A percentile compares a stretch with the other conserved stretches of the same genome.
Conservation (phyloP, 2,113 vertebrate species). For the Campylomormyrus numenius region DNA sequence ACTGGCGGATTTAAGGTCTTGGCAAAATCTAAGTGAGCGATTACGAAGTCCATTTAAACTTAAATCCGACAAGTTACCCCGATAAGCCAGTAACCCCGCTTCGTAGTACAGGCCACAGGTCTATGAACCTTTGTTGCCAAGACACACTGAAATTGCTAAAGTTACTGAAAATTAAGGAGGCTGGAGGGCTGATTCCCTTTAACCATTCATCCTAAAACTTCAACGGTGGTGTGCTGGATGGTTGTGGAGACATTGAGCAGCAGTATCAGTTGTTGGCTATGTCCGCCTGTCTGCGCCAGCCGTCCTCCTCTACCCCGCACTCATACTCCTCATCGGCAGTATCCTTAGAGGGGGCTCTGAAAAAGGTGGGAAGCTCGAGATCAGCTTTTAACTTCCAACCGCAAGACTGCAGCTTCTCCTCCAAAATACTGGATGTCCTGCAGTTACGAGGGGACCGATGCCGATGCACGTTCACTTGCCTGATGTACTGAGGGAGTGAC, state of each 20-base stretch:
- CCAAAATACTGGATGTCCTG: neutral
- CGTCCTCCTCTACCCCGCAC: slow-evolving; percentile 89
- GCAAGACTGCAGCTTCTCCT: neutral
- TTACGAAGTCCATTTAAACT: too few relatives aligned
- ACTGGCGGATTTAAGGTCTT: too few relatives aligned
- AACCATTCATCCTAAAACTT: neutral
- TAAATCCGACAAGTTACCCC: too few relatives aligned
- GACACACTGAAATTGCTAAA: neutral
- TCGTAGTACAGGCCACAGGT: neutral
- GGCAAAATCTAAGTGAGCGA: too few relatives aligned
- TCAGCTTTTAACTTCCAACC: neutral
- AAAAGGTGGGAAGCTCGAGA: slow-evolving; percentile 39
- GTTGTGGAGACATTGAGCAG: neutral
- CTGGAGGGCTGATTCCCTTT: neutral
- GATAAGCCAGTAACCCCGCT: too few relatives aligned
- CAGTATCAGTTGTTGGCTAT: slow-evolving; percentile 81
- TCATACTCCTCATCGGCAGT: slow-evolving; percentile 85
- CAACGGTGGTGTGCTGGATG: neutral
- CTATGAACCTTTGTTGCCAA: slow-evolving; percentile 28
- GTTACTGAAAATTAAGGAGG: neutral
- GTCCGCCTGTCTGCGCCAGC: slow-evolving; percentile 89
- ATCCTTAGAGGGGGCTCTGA: slow-evolving; percentile 80
- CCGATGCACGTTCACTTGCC: slow-evolving; percentile 56
- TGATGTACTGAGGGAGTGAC: slow-evolving; percentile 79
- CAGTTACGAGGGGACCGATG: neutral